Base-by-base conservation (phyloP, 2,113 vertebrate genomes). In the Cyanoliseus patagonus region DNA sequence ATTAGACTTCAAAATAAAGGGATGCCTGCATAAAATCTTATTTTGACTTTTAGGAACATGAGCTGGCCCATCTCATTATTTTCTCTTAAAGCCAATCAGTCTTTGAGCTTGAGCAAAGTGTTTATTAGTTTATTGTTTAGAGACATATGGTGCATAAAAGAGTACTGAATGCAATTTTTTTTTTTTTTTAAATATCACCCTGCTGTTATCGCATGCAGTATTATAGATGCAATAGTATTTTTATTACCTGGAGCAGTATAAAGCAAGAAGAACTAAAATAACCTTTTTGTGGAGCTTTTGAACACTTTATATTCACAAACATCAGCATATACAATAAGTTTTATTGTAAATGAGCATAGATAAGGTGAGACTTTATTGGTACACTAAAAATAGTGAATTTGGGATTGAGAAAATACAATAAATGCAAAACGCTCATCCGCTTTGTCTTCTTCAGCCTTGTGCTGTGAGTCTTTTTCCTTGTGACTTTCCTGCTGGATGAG, bases 401-500 rank as follows among this genome's bases (percentile, higher is more conserved):
- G 16, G 4, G 37, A 77, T 41, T 15, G 14, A 86, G 41, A 39
- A 90, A 89, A 89, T 39, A 5, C 11, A 83, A 13, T 25, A 69
- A 69, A 86, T 39, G 8, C 51, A n/a, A 81, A 77, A 51, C 2
- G 11, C 0, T 0, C 8, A 30, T 41, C 6, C 0, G 0, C 16
- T 63, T 79, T 79, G 22, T 55, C 7, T 57, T 87, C 62, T 87
- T 85, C 41, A 85, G 22, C 6, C 6, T 77, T 0, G 1, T 75
- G 41, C 7, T 67, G 20, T 57, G 14, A 3, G 1, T 20, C 33
- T 83, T 90, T 83, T 72, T 30, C 7, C 44, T 47, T 76, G 17
- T 19, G 11, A 55, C 10, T 83, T 77, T 69, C 6, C 4, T 49
- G 14, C 20, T 75, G 46, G 24, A 42, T 5, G 6, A 39, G 14